Evolutionary conservation across 2,113 vertebrate species (phyloP).

Genomic region (Sinocyclocheilus anshuiensis): DNA sequence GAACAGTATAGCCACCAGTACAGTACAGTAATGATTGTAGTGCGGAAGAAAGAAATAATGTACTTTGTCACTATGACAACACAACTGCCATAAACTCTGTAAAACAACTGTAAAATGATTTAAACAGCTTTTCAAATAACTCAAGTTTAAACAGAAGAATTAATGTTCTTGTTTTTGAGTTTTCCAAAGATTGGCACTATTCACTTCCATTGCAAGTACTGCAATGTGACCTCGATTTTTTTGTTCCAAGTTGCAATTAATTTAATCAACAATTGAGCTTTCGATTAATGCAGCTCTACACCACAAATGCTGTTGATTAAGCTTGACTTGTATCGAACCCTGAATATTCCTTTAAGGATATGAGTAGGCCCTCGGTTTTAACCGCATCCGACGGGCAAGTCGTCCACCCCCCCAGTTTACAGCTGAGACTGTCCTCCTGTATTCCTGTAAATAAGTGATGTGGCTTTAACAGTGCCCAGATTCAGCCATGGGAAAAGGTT

Average conservation of each 20-base stretch:
- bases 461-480: conserved; percentile 75
- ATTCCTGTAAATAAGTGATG: conserved; percentile 81
- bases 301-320: background rate
- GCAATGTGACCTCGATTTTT: background rate
- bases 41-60: background rate
- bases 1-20: background rate
- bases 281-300: background rate
- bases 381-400: conserved; percentile 82
- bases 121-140: background rate
- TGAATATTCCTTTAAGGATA: conserved; percentile 2
- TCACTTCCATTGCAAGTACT: background rate
- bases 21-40: background rate
- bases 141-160: background rate
- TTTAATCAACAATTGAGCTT: no score
- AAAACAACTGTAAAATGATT: background rate
- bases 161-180: background rate
- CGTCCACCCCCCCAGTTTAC: conserved; percentile 75
- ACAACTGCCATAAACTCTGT: background rate
- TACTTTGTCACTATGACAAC: background rate
- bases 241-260: background rate
- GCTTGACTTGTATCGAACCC: background rate
- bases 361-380: conserved; percentile 65
- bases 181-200: background rate
- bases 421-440: conserved; percentile 68
- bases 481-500: conserved; percentile 57